These are phyloP conservation scores for Crenichthys baileyi DNA, from an alignment of 2,797 vertebrate species.

Conservation along the genomic window DNA sequence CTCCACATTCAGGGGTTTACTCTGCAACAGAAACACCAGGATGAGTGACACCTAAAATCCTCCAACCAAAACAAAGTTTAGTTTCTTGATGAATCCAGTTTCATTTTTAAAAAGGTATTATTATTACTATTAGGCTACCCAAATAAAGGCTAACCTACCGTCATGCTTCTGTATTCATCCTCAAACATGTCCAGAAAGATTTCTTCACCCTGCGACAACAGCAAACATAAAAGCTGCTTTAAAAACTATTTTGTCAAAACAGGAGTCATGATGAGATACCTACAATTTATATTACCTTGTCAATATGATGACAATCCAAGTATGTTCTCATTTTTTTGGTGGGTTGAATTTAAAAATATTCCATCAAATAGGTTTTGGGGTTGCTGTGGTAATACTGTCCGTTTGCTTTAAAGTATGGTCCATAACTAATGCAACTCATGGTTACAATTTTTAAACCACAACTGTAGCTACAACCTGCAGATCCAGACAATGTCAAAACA, in stretches of 20 bases:
- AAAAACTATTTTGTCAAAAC: background rate
- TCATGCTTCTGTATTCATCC: conserved; percentile 98
- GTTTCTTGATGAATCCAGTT: background rate
- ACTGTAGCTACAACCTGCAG: background rate
- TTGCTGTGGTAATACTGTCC: background rate
- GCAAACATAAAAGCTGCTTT: background rate
- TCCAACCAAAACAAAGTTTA: background rate
- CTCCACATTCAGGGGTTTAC: conserved; percentile 98
- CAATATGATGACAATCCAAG: background rate
- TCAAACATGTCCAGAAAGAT: conserved; percentile 99
- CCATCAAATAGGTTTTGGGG: too few species aligned
- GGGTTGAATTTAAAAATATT: too few species aligned
- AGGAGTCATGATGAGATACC: background rate
- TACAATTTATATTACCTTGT: background rate
- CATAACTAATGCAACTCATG: background rate
- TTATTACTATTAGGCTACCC: too few species aligned
- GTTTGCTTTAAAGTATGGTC: background rate
- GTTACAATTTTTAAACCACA: background rate
- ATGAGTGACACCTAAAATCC: background rate
- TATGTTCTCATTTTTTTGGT: background rate
- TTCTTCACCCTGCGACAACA: conserved; percentile 90
- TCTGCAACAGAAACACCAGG: conserved; percentile 74
- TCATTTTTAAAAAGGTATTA: background rate
- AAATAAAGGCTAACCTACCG: conserved; percentile 75
- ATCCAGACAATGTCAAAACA: background rate